Evolutionary conservation across 2,113 vertebrate genomes (phyloP), one percentile per base, ranked within the genome.

Genomic region (Trematocara nigrifrons): DNA sequence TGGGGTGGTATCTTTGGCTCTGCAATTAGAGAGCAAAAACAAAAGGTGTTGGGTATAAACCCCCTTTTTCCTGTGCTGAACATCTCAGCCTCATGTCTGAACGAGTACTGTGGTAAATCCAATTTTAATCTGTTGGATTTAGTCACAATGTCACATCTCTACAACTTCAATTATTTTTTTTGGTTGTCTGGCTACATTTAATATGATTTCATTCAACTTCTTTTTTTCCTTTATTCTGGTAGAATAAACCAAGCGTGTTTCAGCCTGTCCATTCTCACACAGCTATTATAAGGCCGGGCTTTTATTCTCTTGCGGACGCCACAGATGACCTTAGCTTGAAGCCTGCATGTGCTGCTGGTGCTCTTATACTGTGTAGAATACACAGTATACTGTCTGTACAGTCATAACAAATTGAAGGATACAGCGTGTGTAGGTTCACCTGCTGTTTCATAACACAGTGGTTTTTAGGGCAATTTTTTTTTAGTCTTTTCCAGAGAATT

Each of bases 401-500:
- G 42, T 74, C 42, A 47, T 47, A 74, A 74, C 42, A 29, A 74
- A 47, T 29, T 74, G 9, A 47, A 0, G 15, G 69, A 47, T 5
- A 47, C 5, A 29, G 9, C 13, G 0, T 5, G n/a, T 69, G n/a
- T 22, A 42, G n/a, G 35, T 69, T 69, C 7, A 42, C n/a, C 61
- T 13, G 61, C n/a, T 0, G 38, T 9, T 71, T 71, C 20, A 71
- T 71, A 71, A 45, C 38, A 45, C 20, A 45, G 1, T 13, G 5
- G 20, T 26, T 3, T 45, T 71, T 26, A 42, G 35, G 64, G 35
- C 38, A 45, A 9, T 22, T 45, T 15, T 1, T 1, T 45, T 52
- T 2, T 31, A 13, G 10, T 20, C 0, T n/a, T 5, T 4, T 52
- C 71, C 33, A 26, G 3, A 31, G 4, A 71, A 71, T 20, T 0